A percentile compares a stretch with the other conserved stretches of the same genome.
Conservation (phyloP, 2,113 vertebrate species). For the Ciconia boyciana region DNA sequence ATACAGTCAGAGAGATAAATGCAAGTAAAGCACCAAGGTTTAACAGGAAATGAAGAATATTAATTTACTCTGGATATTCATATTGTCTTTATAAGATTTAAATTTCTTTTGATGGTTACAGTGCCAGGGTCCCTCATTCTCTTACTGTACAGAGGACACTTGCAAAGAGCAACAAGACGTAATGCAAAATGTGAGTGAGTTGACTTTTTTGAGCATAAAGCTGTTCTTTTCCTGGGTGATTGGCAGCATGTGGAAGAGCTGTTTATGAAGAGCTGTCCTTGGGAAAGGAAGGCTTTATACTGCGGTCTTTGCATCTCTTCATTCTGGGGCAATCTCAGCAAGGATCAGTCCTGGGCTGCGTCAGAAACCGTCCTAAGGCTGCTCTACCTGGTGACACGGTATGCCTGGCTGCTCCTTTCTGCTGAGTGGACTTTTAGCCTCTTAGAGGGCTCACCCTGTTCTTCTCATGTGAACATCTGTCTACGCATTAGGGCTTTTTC, state of each 20-base stretch:
- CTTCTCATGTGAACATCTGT: background rate
- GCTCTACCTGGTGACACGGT: background rate
- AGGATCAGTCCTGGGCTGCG: background rate
- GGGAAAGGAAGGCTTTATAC: background rate
- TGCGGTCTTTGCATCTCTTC: background rate
- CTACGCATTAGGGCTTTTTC: background rate
- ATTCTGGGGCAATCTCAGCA: background rate
- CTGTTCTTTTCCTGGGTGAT: background rate
- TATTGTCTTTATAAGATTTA: background rate
- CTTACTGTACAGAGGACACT: background rate
- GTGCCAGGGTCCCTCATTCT: background rate
- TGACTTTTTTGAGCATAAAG: background rate
- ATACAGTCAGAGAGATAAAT: constrained; percentile 1
- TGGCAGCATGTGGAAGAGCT: background rate
- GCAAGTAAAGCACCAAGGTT: background rate
- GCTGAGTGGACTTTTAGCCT: background rate
- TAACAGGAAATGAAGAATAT: background rate
- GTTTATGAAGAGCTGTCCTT: background rate
- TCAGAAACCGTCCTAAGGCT: background rate
- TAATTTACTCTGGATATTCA: background rate
- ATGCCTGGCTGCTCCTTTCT: background rate
- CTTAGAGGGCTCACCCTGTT: background rate
- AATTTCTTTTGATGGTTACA: background rate
- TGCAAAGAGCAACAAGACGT: background rate
- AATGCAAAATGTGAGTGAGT: background rate